phyloP scores from a whole-genome alignment of 2,113 vertebrate species.

The Crotalus tigris region DNA sequence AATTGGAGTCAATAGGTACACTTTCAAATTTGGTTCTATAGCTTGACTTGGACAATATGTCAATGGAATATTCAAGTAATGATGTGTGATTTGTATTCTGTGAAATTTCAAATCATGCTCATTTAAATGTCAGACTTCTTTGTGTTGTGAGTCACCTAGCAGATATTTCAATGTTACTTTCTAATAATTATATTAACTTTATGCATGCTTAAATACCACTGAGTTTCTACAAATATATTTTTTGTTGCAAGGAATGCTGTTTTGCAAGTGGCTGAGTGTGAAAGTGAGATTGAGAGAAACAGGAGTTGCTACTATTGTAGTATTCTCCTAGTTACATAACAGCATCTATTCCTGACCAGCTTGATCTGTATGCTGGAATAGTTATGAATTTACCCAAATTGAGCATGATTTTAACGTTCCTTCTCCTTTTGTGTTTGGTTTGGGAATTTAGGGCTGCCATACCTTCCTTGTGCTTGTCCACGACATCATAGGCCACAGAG shows the following conservation, averaged over 20 bases:
- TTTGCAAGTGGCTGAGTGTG: not conserved
- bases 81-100: slow-evolving; percentile 42
- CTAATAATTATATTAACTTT: slow-evolving; percentile 49
- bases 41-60: not conserved
- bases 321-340: not conserved
- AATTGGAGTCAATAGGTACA: not conserved
- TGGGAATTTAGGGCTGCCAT: not conserved
- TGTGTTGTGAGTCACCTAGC: slow-evolving; percentile 47
- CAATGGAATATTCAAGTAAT: slow-evolving; percentile 17
- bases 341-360: not conserved
- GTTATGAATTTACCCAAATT: not conserved
- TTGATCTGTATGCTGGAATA: not conserved
- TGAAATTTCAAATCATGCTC: slow-evolving; percentile 46
- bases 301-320: not conserved
- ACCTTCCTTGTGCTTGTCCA: not conserved
- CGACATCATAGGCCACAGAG: not conserved
- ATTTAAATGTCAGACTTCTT: slow-evolving; percentile 54
- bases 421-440: not conserved
- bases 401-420: not conserved
- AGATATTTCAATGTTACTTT: slow-evolving; percentile 48
- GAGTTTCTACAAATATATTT: not conserved
- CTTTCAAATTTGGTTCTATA: not conserved
- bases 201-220: not conserved
- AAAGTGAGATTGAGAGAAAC: not conserved
- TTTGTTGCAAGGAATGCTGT: not conserved